Conservation (phyloP, 2,113 vertebrate species). For the Cyprinodon brontotheroides region DNA sequence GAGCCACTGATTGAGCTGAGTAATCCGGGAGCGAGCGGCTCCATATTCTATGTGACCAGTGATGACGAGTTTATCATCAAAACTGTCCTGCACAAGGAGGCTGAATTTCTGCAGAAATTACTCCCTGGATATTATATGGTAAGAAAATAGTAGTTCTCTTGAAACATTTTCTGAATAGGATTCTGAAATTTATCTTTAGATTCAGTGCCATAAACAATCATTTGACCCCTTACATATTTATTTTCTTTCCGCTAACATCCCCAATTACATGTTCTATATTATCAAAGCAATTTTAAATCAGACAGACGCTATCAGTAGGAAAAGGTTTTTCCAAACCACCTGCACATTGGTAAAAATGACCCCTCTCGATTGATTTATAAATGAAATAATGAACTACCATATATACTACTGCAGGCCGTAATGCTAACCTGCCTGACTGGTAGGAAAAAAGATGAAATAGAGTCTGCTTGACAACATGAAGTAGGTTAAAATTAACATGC, state of each 20-base stretch:
- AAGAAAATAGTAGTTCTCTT: conserved; percentile 28
- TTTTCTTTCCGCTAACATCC: too few relatives aligned
- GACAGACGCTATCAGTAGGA: background rate
- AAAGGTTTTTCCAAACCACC: background rate
- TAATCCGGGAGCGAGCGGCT: conserved; percentile 95
- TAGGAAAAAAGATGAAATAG: too few relatives aligned
- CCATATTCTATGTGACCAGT: conserved; percentile 96
- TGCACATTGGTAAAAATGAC: too few relatives aligned
- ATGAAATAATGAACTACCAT: background rate
- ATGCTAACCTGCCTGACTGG: too few relatives aligned
- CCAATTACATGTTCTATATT: too few relatives aligned
- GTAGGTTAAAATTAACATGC: too few relatives aligned
- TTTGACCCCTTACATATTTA: too few relatives aligned
- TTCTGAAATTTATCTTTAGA: background rate
- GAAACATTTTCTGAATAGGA: background rate
- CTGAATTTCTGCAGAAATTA: conserved; percentile 97
- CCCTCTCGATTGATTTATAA: background rate
- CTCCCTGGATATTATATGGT: conserved; percentile 99
- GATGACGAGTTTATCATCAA: conserved; percentile 99
- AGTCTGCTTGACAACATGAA: too few relatives aligned
- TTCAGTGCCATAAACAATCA: too few relatives aligned
- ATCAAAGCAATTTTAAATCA: background rate
- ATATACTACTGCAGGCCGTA: too few relatives aligned
- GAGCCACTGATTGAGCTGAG: conserved; percentile 96
- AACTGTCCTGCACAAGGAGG: conserved; percentile 97